Evolutionary conservation across 2,797 vertebrate genomes (phyloP), one percentile per base, ranked within the genome.

Genomic region (Neosilurus mollespiculum): DNA sequence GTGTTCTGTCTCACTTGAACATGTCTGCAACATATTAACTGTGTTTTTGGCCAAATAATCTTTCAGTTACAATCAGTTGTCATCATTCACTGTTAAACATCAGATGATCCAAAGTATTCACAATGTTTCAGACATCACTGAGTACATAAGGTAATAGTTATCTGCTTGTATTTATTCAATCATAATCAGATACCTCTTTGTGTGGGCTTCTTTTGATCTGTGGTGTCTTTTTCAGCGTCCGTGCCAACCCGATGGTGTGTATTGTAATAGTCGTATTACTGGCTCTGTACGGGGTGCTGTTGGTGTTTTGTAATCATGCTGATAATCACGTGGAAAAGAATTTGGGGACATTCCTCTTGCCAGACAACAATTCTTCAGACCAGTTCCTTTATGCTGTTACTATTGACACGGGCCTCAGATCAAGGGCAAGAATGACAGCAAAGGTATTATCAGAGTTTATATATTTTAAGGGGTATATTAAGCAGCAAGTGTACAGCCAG

Each of bases 351-450:
- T 90, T 95, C 75, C 89, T 91, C 51, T 92, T 96, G 1, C 88
- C 93, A 34, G 96, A 95, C 85, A 94, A 91, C 73, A 71, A 83
- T 8, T 89, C 85, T 0, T 82, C 81, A 6, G 91, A 94, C 81
- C 88, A 82, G 4, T 89, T 93, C 80, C 88, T 93, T 11, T 97
- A 96, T 4, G 90, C 92, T 0, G 91, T 96, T 0, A 93, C 94
- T 1, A 66, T 95, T 37, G 92, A 95, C 91, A 96, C 95, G 0
- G 94, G 95, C 53, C 92, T 94, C 84, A 90, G 92, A 81, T 93
- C 96, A 24, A 93, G 93, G 0, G 87, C 92, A 54, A 66, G 7
- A 11, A 92, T 95, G 89, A 95, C 92, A 11, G 94, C 96, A 54
- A 95, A 95, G 94, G 96, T 96, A 87, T 37, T n/a, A 37, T 59